These are phyloP conservation scores for Xanthia togata DNA, from an alignment of 2,888 invertebrate species.

Conservation along the genomic window DNA sequence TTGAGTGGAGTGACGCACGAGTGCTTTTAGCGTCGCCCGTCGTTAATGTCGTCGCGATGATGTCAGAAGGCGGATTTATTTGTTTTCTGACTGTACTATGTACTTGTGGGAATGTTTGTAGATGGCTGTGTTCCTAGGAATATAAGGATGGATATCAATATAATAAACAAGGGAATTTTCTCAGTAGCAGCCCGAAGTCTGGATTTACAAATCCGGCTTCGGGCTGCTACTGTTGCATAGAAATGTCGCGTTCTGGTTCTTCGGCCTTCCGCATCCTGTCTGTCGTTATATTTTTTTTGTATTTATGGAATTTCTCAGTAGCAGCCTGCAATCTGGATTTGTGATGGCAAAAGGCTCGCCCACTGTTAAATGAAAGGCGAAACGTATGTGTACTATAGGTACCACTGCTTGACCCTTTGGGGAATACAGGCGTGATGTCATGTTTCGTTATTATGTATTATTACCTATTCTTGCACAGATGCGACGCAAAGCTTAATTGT, in stretches of 20 bases:
- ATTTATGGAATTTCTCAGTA: background rate
- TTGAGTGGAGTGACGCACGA: slow-evolving; percentile 34
- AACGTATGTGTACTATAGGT: background rate
- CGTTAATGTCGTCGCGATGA: slow-evolving; percentile 4
- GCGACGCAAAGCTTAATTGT: too few species aligned
- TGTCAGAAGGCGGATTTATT: slow-evolving; percentile 9
- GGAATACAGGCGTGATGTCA: background rate
- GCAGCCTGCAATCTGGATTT: background rate
- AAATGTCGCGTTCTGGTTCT: too few species aligned
- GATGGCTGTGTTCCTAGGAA: too few species aligned
- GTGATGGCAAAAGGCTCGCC: background rate
- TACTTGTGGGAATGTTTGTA: background rate
- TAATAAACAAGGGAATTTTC: background rate
- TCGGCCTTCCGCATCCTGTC: too few species aligned
- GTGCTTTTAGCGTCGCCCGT: slow-evolving; percentile 24
- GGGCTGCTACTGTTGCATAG: too few species aligned
- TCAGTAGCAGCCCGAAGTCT: background rate
- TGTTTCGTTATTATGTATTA: background rate
- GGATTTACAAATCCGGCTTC: too few species aligned
- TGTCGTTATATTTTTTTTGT: too few species aligned
- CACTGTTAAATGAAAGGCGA: background rate
- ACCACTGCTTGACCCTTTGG: background rate
- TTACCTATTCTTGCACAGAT: too few species aligned
- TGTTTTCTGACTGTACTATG: slow-evolving; percentile 13
- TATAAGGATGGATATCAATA: background rate